Percentiles rank a stretch among this genome's conserved stretches.
These are phyloP conservation scores for Notocelia uddmanniana DNA, from an alignment of 2,888 invertebrate genomes.

Conservation along the genomic window DNA sequence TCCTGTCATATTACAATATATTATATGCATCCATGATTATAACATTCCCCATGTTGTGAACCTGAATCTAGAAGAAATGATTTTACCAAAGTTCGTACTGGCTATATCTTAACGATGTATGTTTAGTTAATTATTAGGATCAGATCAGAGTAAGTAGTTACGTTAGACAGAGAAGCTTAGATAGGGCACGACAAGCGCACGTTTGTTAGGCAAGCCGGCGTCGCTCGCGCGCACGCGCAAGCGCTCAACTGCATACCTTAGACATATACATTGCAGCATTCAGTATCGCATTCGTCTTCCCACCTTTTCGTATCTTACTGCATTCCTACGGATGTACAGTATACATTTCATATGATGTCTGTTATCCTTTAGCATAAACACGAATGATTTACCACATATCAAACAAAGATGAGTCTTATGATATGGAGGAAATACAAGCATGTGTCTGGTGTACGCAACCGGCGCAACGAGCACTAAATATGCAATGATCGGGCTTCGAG, in stretches of 20 bases:
- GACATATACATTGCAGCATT: constrained; percentile 88
- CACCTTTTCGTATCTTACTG: constrained; percentile 86
- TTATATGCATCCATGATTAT: neutral
- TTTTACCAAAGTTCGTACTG: constrained; percentile 9
- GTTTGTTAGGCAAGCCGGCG: constrained; percentile 54
- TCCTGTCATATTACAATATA: neutral
- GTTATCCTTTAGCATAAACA: constrained; percentile 32
- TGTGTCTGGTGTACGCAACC: neutral
- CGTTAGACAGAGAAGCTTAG: constrained; percentile 8
- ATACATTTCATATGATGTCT: constrained; percentile 57
- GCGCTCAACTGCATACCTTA: constrained; percentile 84
- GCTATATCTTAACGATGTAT: neutral
- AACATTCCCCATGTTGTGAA: neutral
- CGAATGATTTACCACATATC: constrained; percentile 5
- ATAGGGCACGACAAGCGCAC: constrained; percentile 25
- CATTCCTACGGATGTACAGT: constrained; percentile 85
- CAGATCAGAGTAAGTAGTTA: constrained; percentile 3
- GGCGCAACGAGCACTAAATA: neutral
- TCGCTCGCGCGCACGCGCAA: constrained; percentile 53
- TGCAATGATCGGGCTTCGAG: constrained; percentile 13
- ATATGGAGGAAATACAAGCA: neutral
- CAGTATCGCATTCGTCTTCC: constrained; percentile 87
- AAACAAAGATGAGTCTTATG: constrained; percentile 2
- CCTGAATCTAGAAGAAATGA: constrained; percentile 3
- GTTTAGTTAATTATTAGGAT: constrained; percentile 26